A percentile compares a stretch with the other conserved stretches of the same genome.
Conservation (phyloP, 2,113 vertebrate species). For the Triplophysa dalaica region DNA sequence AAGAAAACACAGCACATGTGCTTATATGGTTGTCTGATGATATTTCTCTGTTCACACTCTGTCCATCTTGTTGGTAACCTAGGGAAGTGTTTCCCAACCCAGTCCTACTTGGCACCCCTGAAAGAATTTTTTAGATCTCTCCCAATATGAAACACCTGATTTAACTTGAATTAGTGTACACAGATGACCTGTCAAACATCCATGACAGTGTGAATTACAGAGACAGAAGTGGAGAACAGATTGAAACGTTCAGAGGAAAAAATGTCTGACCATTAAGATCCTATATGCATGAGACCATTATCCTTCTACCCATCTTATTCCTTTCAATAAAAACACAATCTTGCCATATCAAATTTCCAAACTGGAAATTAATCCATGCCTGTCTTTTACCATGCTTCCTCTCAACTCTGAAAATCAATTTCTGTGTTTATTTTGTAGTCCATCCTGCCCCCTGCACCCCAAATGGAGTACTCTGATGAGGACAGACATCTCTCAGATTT, state of each 20-base stretch:
- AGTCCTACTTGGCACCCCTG: too few species aligned
- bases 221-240: background rate
- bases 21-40: too few species aligned
- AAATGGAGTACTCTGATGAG: background rate
- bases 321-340: background rate
- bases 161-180: too few species aligned
- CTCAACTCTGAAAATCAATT: background rate
- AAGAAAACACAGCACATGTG: too few species aligned
- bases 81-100: too few species aligned
- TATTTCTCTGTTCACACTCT: too few species aligned
- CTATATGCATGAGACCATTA: background rate
- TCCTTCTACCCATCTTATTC: background rate
- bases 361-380: background rate
- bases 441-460: background rate
- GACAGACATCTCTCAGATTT: background rate
- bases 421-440: background rate
- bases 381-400: background rate
- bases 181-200: background rate
- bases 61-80: too few species aligned
- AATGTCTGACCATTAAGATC: background rate
- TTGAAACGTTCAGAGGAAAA: background rate
- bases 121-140: too few species aligned
- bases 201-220: background rate
- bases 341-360: background rate
- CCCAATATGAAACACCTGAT: too few species aligned